Conservation (phyloP, 2,888 invertebrate species). For the Amiota minor region DNA sequence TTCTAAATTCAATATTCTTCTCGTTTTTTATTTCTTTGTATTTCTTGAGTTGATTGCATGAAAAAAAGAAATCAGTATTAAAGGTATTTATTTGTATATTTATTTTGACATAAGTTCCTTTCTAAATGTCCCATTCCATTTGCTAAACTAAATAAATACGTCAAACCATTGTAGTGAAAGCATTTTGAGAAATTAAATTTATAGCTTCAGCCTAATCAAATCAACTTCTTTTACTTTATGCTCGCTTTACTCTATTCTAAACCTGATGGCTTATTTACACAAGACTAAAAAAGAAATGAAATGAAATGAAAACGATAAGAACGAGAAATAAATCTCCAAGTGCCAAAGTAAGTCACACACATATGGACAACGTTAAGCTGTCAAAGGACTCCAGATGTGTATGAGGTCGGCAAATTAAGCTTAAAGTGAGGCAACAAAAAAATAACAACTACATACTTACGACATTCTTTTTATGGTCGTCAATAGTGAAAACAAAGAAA, state of each 20-base stretch:
- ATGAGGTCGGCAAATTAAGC: slow-evolving; percentile 21
- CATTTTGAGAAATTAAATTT: slow-evolving; percentile 4
- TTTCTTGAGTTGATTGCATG: too few relatives aligned
- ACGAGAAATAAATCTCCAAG: slow-evolving; percentile 62
- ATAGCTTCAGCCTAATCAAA: slow-evolving; percentile 52
- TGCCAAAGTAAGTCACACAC: slow-evolving; percentile 55
- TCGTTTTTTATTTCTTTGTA: too few relatives aligned
- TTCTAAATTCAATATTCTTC: too few relatives aligned
- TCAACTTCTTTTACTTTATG: slow-evolving; percentile 33
- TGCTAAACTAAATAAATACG: not conserved
- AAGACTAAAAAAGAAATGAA: not conserved
- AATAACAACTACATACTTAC: slow-evolving; percentile 42
- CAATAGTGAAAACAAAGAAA: not conserved
- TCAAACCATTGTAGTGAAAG: not conserved
- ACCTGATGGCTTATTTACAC: slow-evolving; percentile 61
- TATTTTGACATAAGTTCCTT: too few relatives aligned
- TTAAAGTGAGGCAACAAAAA: slow-evolving; percentile 39
- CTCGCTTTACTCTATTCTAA: not conserved
- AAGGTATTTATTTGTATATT: too few relatives aligned
- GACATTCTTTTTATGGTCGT: slow-evolving; percentile 28
- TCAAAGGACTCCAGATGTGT: slow-evolving; percentile 34
- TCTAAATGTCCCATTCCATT: not conserved
- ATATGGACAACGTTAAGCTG: slow-evolving; percentile 42
- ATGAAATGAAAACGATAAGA: slow-evolving; percentile 45
- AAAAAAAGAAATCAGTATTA: too few relatives aligned